phyloP scores from a whole-genome alignment of 2,797 vertebrate species.

The Poeciliopsis turneri region DNA sequence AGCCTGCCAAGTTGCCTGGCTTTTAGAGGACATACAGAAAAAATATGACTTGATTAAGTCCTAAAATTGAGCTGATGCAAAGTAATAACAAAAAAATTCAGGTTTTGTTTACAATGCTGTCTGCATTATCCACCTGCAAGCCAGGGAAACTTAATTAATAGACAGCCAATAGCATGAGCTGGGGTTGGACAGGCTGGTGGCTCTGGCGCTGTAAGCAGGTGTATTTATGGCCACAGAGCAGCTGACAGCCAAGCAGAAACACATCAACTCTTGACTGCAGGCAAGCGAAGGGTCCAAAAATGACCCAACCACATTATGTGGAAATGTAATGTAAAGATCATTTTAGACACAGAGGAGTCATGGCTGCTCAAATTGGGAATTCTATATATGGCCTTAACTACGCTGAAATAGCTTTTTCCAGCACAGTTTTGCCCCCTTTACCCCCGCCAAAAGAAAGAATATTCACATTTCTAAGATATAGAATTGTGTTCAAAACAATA shows the following conservation, averaged over 20 bases:
- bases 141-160: slow-evolving; percentile 46
- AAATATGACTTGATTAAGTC: slow-evolving; percentile 50
- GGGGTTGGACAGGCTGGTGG: slow-evolving; percentile 59
- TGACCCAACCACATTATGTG: slow-evolving; percentile 39
- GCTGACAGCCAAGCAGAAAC: slow-evolving; percentile 64
- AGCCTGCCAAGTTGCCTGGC: slow-evolving; percentile 50
- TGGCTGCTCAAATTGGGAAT: slow-evolving; percentile 37
- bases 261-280: slow-evolving; percentile 49
- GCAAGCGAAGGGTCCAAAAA: slow-evolving; percentile 49
- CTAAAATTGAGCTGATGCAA: slow-evolving; percentile 55
- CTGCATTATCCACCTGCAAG: slow-evolving; percentile 40
- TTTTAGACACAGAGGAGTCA: slow-evolving; percentile 50
- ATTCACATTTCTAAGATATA: slow-evolving; percentile 57
- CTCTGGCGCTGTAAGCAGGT: slow-evolving; percentile 48
- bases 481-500: neutral
- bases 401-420: slow-evolving; percentile 44
- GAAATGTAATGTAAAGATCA: slow-evolving; percentile 54
- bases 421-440: slow-evolving; percentile 34
- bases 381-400: slow-evolving; percentile 38
- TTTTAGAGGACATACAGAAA: slow-evolving; percentile 56
- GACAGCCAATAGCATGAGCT: slow-evolving; percentile 36
- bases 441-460: slow-evolving; percentile 3
- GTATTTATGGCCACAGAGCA: slow-evolving; percentile 63
- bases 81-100: slow-evolving; percentile 57
- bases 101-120: slow-evolving; percentile 48